Percentiles rank a stretch among this genome's conserved stretches.
Evolutionary conservation across 2,113 vertebrate species (phyloP).

Genomic region (Morphnarchus princeps): DNA sequence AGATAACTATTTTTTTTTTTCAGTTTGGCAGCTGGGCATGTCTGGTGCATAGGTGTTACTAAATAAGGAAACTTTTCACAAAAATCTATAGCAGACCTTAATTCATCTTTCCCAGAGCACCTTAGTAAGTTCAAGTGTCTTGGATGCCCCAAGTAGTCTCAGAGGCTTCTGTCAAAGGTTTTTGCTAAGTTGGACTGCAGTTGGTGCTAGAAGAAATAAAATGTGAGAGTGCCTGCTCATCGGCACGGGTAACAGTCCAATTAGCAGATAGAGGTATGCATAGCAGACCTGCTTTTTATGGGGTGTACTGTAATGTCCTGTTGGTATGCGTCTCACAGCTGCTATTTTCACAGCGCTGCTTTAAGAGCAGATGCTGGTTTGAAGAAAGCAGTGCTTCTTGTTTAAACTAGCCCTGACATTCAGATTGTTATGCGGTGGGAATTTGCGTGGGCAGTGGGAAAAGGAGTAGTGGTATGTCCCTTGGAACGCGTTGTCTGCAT

Average conservation of each 20-base stretch:
- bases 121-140: neutral
- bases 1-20: too few relatives aligned
- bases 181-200: neutral
- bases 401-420: neutral
- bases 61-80: neutral
- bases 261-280: neutral
- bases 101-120: neutral
- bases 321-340: rapidly evolving
- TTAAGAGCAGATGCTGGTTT: neutral
- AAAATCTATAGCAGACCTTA: rapidly evolving
- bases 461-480: neutral
- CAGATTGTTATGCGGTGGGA: neutral
- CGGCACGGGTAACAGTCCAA: rapidly evolving
- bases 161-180: neutral
- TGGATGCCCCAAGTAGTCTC: neutral
- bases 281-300: neutral
- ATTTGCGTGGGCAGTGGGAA: constrained; percentile 47
- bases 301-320: neutral
- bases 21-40: neutral
- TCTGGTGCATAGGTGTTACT: neutral
- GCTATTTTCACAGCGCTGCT: rapidly evolving
- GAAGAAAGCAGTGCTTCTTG: neutral
- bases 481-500: neutral
- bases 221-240: neutral
- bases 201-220: neutral